Evolutionary conservation across 1,140 invertebrate genomes (phyloP).

Genomic region (Drosophila nigrodunni): DNA sequence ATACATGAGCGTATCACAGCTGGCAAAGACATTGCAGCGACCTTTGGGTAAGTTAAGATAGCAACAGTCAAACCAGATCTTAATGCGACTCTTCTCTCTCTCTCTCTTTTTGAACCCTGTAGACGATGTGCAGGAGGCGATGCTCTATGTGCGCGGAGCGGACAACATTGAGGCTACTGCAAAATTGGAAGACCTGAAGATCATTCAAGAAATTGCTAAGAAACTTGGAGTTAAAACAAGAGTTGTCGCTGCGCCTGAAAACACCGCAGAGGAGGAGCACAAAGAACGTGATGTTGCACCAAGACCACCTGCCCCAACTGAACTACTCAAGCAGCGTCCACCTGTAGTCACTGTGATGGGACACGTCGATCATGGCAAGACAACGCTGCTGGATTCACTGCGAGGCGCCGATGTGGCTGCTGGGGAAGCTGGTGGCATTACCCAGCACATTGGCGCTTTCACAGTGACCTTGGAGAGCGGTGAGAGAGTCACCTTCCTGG

Average conservation of each 20-base stretch:
- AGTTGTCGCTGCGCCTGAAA: slow-evolving; percentile 86
- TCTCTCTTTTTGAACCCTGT: slow-evolving; percentile 32
- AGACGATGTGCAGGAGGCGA: slow-evolving; percentile 90
- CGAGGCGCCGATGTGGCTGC: slow-evolving; percentile 94
- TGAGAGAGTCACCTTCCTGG: slow-evolving; percentile 95
- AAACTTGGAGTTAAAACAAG: slow-evolving; percentile 88
- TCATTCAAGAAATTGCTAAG: slow-evolving; percentile 88
- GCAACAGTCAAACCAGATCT: not conserved
- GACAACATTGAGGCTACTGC: slow-evolving; percentile 84
- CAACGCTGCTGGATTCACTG: slow-evolving; percentile 96
- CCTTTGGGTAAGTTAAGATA: slow-evolving; percentile 62
- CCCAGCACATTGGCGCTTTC: slow-evolving; percentile 99
- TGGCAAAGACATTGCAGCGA: slow-evolving; percentile 87
- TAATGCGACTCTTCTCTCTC: slow-evolving; percentile 1
- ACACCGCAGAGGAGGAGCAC: slow-evolving; percentile 59
- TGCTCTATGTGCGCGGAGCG: slow-evolving; percentile 88
- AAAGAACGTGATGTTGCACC: slow-evolving; percentile 85
- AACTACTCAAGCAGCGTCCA: slow-evolving; percentile 88
- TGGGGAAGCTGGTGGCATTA: slow-evolving; percentile 99
- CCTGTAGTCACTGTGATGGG: slow-evolving; percentile 99
- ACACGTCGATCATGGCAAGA: slow-evolving; percentile 99
- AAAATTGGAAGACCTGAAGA: slow-evolving; percentile 86
- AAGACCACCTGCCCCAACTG: slow-evolving; percentile 87
- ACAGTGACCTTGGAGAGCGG: slow-evolving; percentile 90
- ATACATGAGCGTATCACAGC: slow-evolving; percentile 91